Percentiles rank a stretch among this genome's conserved stretches.
These are phyloP conservation scores for Drosophila prosaltans DNA, from an alignment of 1,140 invertebrate genomes.

Conservation along the genomic window DNA sequence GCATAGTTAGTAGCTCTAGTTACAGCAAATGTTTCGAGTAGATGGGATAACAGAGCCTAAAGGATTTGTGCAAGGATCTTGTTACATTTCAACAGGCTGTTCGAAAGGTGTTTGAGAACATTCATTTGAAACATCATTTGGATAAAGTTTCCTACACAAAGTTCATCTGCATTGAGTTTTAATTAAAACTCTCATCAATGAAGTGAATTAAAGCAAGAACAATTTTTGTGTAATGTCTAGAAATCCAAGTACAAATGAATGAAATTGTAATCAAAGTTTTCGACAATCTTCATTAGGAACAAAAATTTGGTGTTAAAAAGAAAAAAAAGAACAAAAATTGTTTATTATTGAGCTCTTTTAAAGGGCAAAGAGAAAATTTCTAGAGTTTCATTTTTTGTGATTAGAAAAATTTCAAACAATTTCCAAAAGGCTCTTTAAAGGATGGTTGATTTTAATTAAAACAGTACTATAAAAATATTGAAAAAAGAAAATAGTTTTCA, in stretches of 20 bases:
- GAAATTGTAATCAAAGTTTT: not conserved
- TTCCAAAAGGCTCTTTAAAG: too few relatives aligned
- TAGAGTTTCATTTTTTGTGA: too few relatives aligned
- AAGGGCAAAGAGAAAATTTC: too few relatives aligned
- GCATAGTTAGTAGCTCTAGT: constrained; percentile 3
- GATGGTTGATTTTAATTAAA: too few relatives aligned
- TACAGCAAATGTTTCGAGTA: constrained; percentile 1
- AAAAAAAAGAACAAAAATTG: too few relatives aligned
- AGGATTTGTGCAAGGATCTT: constrained; percentile 13
- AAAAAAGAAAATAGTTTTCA: too few relatives aligned
- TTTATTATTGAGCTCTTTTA: too few relatives aligned
- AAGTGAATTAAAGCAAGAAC: not conserved
- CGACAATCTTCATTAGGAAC: too few relatives aligned
- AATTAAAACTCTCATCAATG: constrained; percentile 5
- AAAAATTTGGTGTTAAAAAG: too few relatives aligned
- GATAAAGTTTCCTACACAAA: not conserved
- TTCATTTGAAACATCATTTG: not conserved
- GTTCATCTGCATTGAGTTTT: not conserved
- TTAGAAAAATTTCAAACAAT: too few relatives aligned
- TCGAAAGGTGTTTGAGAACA: not conserved
- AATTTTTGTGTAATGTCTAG: not conserved
- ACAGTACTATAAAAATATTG: too few relatives aligned
- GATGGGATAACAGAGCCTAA: constrained; percentile 14
- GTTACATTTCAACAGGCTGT: constrained; percentile 7
- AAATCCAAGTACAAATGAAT: not conserved